Evolutionary conservation across 2,797 vertebrate species (phyloP).

Genomic region (Silurus aristotelis): DNA sequence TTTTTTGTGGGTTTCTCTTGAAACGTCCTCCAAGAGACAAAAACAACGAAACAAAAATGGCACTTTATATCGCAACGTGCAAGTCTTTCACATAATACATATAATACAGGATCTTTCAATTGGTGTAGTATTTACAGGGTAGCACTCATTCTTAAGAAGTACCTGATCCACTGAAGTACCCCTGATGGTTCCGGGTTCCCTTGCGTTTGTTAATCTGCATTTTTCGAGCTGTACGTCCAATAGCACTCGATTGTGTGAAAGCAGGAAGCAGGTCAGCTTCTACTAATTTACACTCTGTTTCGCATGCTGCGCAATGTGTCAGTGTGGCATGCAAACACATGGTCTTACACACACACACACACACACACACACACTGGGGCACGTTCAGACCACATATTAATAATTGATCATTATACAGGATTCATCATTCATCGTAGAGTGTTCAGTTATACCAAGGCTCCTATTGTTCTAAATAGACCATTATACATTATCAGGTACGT

Average conservation of each 20-base stretch:
- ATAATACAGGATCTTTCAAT: background rate
- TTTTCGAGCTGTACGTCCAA: conserved; percentile 11
- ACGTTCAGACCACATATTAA: background rate
- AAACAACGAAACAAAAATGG: too few relatives aligned
- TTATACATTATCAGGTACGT: background rate
- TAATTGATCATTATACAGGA: background rate
- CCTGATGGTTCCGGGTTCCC: background rate
- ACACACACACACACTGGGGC: background rate
- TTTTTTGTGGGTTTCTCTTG: too few relatives aligned
- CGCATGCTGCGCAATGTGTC: conserved; percentile 34
- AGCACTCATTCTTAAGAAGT: background rate
- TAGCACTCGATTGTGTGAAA: background rate
- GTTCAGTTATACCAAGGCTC: background rate
- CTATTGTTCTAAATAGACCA: background rate
- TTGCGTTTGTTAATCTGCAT: background rate
- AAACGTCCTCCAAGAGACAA: too few relatives aligned
- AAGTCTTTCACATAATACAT: background rate
- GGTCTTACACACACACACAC: background rate
- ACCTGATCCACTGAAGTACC: background rate
- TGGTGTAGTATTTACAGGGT: background rate
- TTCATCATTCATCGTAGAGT: too few relatives aligned
- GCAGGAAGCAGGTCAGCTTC: conserved; percentile 29
- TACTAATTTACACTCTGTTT: conserved; percentile 35
- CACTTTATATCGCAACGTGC: background rate
- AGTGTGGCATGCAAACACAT: conserved; percentile 28